These are phyloP conservation scores for Trypoxylus dichotomus DNA, from an alignment of 1,140 invertebrate species.

Conservation along the genomic window DNA sequence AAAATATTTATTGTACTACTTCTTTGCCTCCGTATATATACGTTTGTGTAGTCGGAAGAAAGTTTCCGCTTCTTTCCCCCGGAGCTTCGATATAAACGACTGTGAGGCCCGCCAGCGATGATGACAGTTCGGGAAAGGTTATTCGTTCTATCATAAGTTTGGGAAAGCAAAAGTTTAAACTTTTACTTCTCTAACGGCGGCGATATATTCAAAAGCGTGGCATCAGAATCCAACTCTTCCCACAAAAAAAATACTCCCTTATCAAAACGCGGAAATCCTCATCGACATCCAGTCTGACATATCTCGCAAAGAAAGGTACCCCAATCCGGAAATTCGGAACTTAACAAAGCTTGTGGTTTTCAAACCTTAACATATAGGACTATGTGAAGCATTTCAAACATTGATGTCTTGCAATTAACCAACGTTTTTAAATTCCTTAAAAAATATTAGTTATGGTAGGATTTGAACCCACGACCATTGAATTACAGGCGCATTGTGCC, in stretches of 20 bases:
- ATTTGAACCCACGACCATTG: too few species aligned
- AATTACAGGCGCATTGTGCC: too few species aligned
- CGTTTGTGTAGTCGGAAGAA: not conserved
- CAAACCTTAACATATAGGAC: too few species aligned
- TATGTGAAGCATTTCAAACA: too few species aligned
- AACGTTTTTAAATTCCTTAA: too few species aligned
- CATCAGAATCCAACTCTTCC: not conserved
- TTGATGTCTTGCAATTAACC: too few species aligned
- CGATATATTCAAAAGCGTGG: not conserved
- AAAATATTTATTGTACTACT: slow-evolving; percentile 13
- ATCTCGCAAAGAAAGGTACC: too few species aligned
- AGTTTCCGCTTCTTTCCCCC: not conserved
- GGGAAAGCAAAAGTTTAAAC: not conserved
- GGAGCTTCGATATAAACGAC: not conserved
- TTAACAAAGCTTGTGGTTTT: too few species aligned
- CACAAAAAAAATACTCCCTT: not conserved
- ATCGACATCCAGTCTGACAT: not conserved
- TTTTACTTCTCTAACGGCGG: not conserved
- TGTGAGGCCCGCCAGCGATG: not conserved
- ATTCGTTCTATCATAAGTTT: not conserved
- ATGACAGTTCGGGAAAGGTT: not conserved
- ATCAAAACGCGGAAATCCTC: not conserved
- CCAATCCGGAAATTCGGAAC: too few species aligned
- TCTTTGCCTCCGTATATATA: not conserved
- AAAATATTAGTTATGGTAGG: too few species aligned